Evolutionary conservation across 2,888 invertebrate genomes (phyloP), one percentile per base, ranked within the genome.

Genomic region (Hetaerina titia): DNA sequence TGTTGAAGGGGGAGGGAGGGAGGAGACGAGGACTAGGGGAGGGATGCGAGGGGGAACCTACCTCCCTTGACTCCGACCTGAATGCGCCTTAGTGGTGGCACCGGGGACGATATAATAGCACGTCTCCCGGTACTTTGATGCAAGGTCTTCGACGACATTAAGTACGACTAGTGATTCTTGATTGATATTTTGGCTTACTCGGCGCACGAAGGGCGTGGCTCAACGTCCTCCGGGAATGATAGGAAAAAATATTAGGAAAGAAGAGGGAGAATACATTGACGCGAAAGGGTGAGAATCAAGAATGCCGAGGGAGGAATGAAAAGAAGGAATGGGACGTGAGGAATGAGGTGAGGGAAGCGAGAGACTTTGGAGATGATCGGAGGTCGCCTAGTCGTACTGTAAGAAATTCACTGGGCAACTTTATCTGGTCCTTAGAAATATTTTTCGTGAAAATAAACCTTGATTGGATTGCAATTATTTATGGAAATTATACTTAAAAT

Each of bases 151-250:
- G 89, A 58, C 58, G 89, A 57, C 89, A 89, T 58, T 89, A 89
- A 19, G 19, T 89, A 57, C 56, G 89, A 56, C 31, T n/a, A 19
- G 22, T n/a, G 89, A 89, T 89, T 56, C 58, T 89, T 89, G 89
- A 89, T 57, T 89, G 89, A 89, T 89, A 89, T 89, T 89, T 89
- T 58, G 89, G 89, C 89, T 22, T 58, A 45, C 89, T 81, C 89
- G 8, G 56, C 58, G 57, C n/a, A 89, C 22, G 57, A 58, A 89
- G 89, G 89, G 89, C 89, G 56, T 89, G 89, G 56, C 89, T 56
- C 19, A 25, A 58, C 89, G 89, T 74, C 56, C 31, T 74, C 56
- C 31, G 57, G 8, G 57, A 57, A 89, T 22, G 56, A 7, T 2
- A 22, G 22, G 57, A 19, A n/a, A 8, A 57, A 25, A 31, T 31